A percentile compares a stretch with the other conserved stretches of the same genome.
phyloP scores from a whole-genome alignment of 2,113 vertebrate species.

The Protobothrops mucrosquamatus region DNA sequence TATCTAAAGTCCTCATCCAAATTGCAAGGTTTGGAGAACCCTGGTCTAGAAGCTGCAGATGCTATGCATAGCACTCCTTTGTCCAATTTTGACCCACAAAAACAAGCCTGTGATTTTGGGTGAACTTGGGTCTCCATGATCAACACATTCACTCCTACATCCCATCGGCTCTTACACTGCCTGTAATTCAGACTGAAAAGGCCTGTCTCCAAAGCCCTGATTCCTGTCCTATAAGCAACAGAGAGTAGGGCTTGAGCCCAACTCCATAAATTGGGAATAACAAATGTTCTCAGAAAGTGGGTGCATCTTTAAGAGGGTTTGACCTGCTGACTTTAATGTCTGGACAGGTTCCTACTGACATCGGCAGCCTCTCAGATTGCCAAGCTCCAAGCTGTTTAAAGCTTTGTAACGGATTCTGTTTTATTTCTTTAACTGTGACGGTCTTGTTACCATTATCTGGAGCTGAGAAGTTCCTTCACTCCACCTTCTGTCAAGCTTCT shows the following conservation, averaged over 20 bases:
- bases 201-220: not conserved
- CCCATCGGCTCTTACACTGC: not conserved
- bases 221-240: not conserved
- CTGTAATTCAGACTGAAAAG: not conserved
- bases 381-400: not conserved
- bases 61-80: not conserved
- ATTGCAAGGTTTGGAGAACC: too few relatives aligned
- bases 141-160: not conserved
- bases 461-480: not conserved
- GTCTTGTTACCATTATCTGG: not conserved
- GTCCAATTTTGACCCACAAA: not conserved
- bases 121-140: not conserved
- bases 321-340: not conserved
- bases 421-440: not conserved
- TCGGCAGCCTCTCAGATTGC: not conserved
- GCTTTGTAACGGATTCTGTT: not conserved
- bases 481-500: not conserved
- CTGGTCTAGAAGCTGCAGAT: not conserved
- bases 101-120: not conserved
- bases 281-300: not conserved
- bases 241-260: not conserved
- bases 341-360: not conserved
- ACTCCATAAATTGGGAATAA: not conserved
- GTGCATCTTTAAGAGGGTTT: not conserved
- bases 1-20: not conserved